These are phyloP conservation scores for Lagopus leucura DNA, from an alignment of 2,113 vertebrate species.

Conservation along the genomic window DNA sequence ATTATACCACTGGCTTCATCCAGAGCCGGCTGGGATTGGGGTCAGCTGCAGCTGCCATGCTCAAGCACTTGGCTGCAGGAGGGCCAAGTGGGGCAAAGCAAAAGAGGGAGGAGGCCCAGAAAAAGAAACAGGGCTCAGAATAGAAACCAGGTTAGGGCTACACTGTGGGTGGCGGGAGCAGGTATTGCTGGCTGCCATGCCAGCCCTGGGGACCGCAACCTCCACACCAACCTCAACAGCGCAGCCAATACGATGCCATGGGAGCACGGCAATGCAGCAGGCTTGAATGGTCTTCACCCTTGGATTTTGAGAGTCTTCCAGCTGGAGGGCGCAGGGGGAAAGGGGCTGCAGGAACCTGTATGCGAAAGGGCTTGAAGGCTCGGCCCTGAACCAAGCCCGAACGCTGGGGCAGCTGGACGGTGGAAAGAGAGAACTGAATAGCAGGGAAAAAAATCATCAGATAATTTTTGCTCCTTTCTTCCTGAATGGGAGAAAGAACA, in stretches of 20 bases:
- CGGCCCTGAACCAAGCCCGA: neutral
- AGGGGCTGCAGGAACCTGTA: neutral
- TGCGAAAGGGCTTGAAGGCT: neutral
- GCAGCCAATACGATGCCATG: neutral
- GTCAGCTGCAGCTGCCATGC: neutral
- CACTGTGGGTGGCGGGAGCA: conserved; percentile 30
- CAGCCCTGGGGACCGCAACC: neutral
- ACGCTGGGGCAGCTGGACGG: neutral
- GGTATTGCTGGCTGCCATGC: neutral
- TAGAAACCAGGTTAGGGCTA: conserved; percentile 50
- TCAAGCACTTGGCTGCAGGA: fast-evolving
- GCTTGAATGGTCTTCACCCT: neutral
- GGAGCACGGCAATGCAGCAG: neutral
- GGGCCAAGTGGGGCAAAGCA: conserved; percentile 25
- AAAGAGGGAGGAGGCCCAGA: conserved; percentile 26
- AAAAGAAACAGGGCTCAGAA: conserved; percentile 8
- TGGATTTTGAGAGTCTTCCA: fast-evolving
- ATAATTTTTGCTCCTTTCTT: neutral
- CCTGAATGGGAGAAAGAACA: conserved; percentile 17
- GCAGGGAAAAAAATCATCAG: neutral
- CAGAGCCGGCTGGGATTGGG: neutral
- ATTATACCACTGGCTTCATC: neutral
- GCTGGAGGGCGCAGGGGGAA: neutral
- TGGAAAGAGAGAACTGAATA: neutral
- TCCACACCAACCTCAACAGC: neutral